phyloP scores from a whole-genome alignment of 1,140 invertebrate species.

The Plectrocnemia conspersa region DNA sequence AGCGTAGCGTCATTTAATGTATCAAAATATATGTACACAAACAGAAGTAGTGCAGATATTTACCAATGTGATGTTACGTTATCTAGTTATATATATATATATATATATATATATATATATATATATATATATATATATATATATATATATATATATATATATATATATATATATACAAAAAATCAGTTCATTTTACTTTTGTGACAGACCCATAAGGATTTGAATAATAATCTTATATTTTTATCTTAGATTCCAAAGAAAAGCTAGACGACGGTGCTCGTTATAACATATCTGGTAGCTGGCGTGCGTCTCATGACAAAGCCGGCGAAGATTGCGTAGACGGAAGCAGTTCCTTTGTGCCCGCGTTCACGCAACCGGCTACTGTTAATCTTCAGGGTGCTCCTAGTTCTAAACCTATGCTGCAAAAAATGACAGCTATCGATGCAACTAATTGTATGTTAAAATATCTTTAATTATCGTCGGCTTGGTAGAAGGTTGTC shows the following conservation, averaged over 20 bases:
- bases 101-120: not conserved
- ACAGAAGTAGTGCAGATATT: too few species aligned
- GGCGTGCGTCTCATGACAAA: conserved; percentile 24
- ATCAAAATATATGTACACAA: too few species aligned
- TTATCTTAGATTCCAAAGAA: conserved; percentile 29
- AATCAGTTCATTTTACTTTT: too few species aligned
- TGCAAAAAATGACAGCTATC: conserved; percentile 32
- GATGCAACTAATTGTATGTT: conserved; percentile 30
- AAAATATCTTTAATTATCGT: not conserved
- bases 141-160: too few species aligned
- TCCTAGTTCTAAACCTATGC: conserved; percentile 19
- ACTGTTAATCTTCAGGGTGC: conserved; percentile 22
- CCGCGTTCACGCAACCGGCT: conserved; percentile 20
- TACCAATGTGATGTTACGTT: too few species aligned
- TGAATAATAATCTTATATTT: too few species aligned
- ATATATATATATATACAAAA: too few species aligned
- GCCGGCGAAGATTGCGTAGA: conserved; percentile 16
- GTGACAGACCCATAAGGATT: too few species aligned
- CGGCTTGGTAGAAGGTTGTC: too few species aligned
- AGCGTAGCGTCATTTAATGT: too few species aligned
- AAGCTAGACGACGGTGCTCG: conserved; percentile 20
- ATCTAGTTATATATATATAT: not conserved
- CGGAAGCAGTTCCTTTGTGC: not conserved
- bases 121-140: too few species aligned
- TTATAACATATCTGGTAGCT: conserved; percentile 32